A percentile compares a stretch with the other conserved stretches of the same genome.
These are phyloP conservation scores for Megalops atlanticus DNA, from an alignment of 2,113 vertebrate genomes.

Conservation along the genomic window DNA sequence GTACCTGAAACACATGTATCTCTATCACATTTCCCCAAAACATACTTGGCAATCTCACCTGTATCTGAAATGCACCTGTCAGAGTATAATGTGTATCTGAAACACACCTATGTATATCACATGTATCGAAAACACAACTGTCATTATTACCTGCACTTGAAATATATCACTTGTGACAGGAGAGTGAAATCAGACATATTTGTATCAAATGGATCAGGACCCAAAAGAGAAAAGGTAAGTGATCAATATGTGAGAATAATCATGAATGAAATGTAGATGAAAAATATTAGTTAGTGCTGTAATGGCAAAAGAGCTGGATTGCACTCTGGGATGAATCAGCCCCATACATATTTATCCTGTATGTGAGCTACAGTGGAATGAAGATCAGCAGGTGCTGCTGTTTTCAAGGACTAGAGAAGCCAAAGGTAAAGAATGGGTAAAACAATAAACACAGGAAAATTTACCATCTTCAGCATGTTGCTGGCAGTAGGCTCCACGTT, in stretches of 20 bases:
- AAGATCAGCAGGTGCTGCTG: not conserved
- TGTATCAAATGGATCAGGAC: too few relatives aligned
- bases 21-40: not conserved
- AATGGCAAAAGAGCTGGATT: too few relatives aligned
- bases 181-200: not conserved
- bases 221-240: too few relatives aligned
- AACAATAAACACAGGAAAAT: too few relatives aligned
- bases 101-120: not conserved
- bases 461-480: conserved; percentile 70
- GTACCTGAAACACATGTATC: not conserved
- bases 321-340: too few relatives aligned
- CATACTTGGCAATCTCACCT: not conserved
- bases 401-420: not conserved
- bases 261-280: too few relatives aligned
- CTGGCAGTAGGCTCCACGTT: conserved; percentile 51
- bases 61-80: not conserved
- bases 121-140: too few relatives aligned
- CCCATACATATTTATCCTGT: too few relatives aligned
- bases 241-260: too few relatives aligned
- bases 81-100: too few relatives aligned
- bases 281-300: too few relatives aligned
- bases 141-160: not conserved
- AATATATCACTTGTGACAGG: not conserved
- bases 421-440: not conserved
- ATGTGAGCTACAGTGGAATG: not conserved